Evolutionary conservation across 2,888 invertebrate genomes (phyloP).

Genomic region (Leuctra nigra): DNA sequence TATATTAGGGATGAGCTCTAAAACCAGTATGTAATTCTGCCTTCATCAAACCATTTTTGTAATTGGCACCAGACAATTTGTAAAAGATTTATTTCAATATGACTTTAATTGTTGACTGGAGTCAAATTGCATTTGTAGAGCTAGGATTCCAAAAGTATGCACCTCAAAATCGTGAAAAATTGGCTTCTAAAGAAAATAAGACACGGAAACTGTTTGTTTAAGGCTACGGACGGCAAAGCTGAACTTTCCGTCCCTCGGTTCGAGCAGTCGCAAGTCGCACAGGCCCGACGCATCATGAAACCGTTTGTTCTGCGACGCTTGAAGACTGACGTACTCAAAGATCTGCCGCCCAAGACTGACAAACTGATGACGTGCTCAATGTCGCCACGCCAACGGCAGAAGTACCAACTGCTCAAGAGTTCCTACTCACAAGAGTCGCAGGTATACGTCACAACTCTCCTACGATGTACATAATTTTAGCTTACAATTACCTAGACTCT

Average conservation of each 20-base stretch:
- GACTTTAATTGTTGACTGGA: too few species aligned
- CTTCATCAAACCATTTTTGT: too few species aligned
- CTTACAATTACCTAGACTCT: too few species aligned
- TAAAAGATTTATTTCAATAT: too few species aligned
- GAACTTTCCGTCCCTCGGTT: conserved; percentile 54
- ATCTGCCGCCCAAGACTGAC: conserved; percentile 79
- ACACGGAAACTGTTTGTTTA: neutral
- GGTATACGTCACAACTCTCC: neutral
- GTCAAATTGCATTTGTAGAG: too few species aligned
- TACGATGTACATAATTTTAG: too few species aligned
- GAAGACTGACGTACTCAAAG: conserved; percentile 77
- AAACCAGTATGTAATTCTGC: too few species aligned
- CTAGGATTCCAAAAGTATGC: too few species aligned
- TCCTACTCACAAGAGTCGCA: conserved; percentile 45
- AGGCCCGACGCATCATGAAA: conserved; percentile 93
- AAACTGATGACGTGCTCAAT: conserved; percentile 59
- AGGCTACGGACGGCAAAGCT: neutral
- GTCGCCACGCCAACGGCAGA: conserved; percentile 61
- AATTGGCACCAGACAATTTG: too few species aligned
- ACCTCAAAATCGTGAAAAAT: too few species aligned
- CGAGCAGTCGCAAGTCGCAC: conserved; percentile 81
- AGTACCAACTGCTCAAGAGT: conserved; percentile 68
- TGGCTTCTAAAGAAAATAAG: too few species aligned
- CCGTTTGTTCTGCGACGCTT: conserved; percentile 88
- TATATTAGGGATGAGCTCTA: too few species aligned